Evolutionary conservation across 2,797 vertebrate genomes (phyloP).

Genomic region (Sebastiscus tertius): DNA sequence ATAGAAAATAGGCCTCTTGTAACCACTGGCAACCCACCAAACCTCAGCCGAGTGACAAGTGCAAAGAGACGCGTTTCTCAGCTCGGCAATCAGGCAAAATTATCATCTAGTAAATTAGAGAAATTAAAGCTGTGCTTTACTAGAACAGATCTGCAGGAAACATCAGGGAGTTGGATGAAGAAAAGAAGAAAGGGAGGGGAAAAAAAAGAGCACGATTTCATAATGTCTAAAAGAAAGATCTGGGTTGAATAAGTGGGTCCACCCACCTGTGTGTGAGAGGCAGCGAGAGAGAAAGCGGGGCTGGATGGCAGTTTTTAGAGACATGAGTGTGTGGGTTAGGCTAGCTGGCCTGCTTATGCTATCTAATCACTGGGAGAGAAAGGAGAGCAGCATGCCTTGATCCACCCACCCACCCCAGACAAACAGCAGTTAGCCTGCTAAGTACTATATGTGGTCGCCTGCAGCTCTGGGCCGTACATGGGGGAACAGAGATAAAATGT

Average conservation of each 20-base stretch:
- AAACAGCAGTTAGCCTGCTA: constrained; percentile 77
- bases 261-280: constrained; percentile 86
- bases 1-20: constrained; percentile 72
- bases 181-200: constrained; percentile 54
- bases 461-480: constrained; percentile 63
- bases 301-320: constrained; percentile 82
- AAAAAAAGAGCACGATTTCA: constrained; percentile 75
- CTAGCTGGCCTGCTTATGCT: constrained; percentile 80
- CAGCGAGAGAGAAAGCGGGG: constrained; percentile 76
- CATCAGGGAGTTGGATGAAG: constrained; percentile 56
- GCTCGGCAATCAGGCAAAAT: constrained; percentile 44
- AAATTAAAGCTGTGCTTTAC: constrained; percentile 32
- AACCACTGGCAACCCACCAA: constrained; percentile 77
- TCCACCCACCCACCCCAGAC: constrained; percentile 85
- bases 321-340: constrained; percentile 87
- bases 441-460: constrained; percentile 69
- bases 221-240: constrained; percentile 85
- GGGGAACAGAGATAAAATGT: constrained; percentile 59
- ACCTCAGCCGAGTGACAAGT: constrained; percentile 50
- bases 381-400: constrained; percentile 83
- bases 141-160: constrained; percentile 15
- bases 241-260: constrained; percentile 88
- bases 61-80: constrained; percentile 42
- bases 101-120: constrained; percentile 33
- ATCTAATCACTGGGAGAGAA: constrained; percentile 84